Evolutionary conservation across 2,888 invertebrate species (phyloP), one percentile per base, ranked within the genome.

Genomic region (Drosophila mercatorum): DNA sequence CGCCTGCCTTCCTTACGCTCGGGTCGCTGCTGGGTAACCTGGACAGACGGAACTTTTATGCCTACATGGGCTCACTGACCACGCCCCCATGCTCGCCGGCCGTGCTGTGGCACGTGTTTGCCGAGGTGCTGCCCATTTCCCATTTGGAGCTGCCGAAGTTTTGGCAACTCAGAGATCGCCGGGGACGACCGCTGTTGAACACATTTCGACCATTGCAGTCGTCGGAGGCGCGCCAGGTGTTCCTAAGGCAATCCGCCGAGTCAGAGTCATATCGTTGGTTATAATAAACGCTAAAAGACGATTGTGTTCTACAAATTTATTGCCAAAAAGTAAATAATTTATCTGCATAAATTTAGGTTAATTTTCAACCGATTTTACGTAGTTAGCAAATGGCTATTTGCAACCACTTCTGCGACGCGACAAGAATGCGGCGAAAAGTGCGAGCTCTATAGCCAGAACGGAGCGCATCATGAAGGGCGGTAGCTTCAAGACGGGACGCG

Each of bases 1-100:
- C 88, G 1, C 40, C 64, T 0, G 78, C 81, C 5, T 64, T 84
- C 0, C 68, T 91, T 0, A 89, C 83, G 2, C 84, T 92, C 17
- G 89, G 82, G 3, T 88, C 91, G 0, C 71, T 92, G 22, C 68
- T 92, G 44, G 87, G 89, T 7, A 78, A 76, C 38, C 74, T 92
- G 44, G 77, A 91, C 49, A 81, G 87, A 7, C 89, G 82, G 0
- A 75, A 91, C 41, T 92, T 89, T 57, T 92, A 81, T 55, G 86
- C 90, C 10, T 92, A 92, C 59, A 77, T 75, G 41, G 96, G 96
- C 0, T 96, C 96, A 0, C 93, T 96, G 53, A 96, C 96, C 6
- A 96, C 96, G 0, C 96, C 96, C 0, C 94, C 90, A 1, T 97
- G 96, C 89, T 94, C 94, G 57, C 96, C 96, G 83, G 94, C 94